These are phyloP conservation scores for Bucco capensis DNA, from an alignment of 2,113 vertebrate genomes.

Conservation along the genomic window DNA sequence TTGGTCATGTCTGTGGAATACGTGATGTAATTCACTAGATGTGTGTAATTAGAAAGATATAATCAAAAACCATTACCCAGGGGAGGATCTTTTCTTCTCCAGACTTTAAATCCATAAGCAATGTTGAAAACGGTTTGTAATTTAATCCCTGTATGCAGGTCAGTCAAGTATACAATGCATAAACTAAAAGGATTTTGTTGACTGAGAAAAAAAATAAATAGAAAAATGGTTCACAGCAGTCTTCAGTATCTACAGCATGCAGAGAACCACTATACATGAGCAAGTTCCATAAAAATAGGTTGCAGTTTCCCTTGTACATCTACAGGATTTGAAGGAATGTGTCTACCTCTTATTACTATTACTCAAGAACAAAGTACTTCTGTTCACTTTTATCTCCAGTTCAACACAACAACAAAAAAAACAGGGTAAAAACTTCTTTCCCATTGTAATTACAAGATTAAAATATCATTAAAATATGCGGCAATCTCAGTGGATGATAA, in stretches of 20 bases:
- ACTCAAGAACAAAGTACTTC: not conserved
- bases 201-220: not conserved
- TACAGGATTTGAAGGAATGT: not conserved
- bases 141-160: not conserved
- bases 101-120: slow-evolving; percentile 2
- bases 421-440: not conserved
- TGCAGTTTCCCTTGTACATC: not conserved
- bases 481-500: not conserved
- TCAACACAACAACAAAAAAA: not conserved
- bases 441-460: not conserved
- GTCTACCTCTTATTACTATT: not conserved
- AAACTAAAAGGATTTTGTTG: not conserved
- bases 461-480: slow-evolving; percentile 14
- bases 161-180: not conserved
- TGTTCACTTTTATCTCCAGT: not conserved
- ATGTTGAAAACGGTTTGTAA: not conserved
- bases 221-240: not conserved
- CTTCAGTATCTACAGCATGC: not conserved
- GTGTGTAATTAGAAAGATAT: slow-evolving; percentile 58
- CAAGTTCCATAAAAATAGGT: not conserved
- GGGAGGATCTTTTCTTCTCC: not conserved
- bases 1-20: slow-evolving; percentile 63
- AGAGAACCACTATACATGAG: not conserved
- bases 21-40: slow-evolving; percentile 66
- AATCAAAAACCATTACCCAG: slow-evolving; percentile 60